Conservation (phyloP, 2,113 vertebrate species). For the Ctenomys sociabilis region DNA sequence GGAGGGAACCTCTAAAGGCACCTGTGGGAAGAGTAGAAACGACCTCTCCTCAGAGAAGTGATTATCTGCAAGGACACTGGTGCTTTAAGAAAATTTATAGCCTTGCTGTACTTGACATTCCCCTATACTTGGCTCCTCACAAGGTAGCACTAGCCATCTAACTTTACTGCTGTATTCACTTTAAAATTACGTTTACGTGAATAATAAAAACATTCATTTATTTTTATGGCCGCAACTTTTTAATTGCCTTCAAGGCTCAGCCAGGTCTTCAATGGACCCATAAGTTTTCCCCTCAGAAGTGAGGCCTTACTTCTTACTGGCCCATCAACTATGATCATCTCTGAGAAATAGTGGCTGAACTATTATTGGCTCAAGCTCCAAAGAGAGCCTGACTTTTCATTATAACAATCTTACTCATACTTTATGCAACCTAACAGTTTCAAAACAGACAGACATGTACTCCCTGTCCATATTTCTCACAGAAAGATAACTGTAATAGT, state of each 20-base stretch:
- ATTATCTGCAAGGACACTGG: conserved; percentile 3
- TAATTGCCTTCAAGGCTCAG: background rate
- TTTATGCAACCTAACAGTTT: background rate
- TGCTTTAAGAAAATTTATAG: background rate
- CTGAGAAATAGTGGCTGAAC: background rate
- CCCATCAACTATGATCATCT: background rate
- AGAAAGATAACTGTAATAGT: background rate
- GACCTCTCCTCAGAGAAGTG: background rate
- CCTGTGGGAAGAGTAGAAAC: background rate
- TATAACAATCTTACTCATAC: background rate
- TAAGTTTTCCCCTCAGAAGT: background rate
- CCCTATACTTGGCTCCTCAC: background rate
- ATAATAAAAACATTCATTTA: conserved; percentile 7
- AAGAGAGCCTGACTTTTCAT: background rate
- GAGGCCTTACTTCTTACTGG: background rate
- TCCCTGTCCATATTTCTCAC: conserved; percentile 1
- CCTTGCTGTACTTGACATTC: conserved; percentile 24
- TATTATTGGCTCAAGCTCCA: background rate
- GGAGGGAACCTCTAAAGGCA: background rate
- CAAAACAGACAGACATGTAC: background rate
- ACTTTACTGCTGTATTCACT: background rate
- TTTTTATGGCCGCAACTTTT: background rate
- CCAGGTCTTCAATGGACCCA: background rate
- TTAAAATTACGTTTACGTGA: conserved; percentile 14
- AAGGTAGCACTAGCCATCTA: conserved; percentile 2